Evolutionary conservation across 2,113 vertebrate genomes (phyloP).

Genomic region (Platysteira castanea): DNA sequence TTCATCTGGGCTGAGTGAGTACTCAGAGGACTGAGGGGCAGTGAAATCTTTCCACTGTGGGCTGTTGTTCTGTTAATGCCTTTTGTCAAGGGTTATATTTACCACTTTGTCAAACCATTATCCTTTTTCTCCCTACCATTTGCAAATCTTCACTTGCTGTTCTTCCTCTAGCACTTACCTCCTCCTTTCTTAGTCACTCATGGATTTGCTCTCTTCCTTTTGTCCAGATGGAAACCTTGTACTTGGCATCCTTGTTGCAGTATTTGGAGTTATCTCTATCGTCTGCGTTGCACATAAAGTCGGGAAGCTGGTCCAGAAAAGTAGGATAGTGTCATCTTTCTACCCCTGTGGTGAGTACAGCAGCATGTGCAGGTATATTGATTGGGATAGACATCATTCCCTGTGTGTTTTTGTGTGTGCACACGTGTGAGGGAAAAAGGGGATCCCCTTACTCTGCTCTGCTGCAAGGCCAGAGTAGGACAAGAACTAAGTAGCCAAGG

Average conservation of each 20-base stretch:
- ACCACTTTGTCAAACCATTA: neutral
- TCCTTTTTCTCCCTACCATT: neutral
- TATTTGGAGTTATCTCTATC: neutral
- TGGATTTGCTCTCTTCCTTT: neutral
- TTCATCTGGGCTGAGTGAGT: neutral
- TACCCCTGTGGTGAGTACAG: constrained; percentile 38
- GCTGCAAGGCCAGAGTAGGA: neutral
- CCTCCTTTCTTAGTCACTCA: neutral
- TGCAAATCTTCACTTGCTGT: neutral
- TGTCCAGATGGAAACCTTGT: constrained; percentile 2
- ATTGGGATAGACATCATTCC: neutral
- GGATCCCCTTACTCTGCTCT: neutral
- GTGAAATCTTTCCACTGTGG: neutral
- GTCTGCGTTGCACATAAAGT: neutral
- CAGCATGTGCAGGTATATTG: neutral
- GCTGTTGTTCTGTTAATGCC: neutral
- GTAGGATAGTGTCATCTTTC: neutral
- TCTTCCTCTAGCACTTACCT: neutral
- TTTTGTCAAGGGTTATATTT: neutral
- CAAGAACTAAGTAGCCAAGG: neutral
- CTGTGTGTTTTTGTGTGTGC: neutral
- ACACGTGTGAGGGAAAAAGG: neutral
- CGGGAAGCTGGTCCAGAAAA: neutral
- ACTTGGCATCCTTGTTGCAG: neutral
- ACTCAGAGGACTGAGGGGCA: neutral